Conservation (phyloP, 2,113 vertebrate species). For the Lophotis ruficrista region DNA sequence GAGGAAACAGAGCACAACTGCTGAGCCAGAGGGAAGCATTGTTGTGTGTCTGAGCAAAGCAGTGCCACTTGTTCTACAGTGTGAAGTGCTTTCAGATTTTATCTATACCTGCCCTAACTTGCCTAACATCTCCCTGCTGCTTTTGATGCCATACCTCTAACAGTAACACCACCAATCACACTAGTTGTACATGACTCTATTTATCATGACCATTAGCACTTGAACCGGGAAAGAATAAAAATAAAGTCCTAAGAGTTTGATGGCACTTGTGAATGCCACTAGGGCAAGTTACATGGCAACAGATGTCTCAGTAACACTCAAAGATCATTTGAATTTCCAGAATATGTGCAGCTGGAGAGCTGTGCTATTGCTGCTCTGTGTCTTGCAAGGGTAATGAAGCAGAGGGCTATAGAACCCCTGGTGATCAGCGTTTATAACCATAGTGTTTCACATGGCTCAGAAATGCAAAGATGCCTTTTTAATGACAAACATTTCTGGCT, state of each 20-base stretch:
- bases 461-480: neutral
- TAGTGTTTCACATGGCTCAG: neutral
- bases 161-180: neutral
- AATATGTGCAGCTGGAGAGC: slow-evolving; percentile 34
- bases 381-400: slow-evolving; percentile 48
- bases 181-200: neutral
- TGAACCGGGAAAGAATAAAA: neutral
- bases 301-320: slow-evolving; percentile 17
- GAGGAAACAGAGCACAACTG: neutral
- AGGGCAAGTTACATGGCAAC: neutral
- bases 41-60: neutral
- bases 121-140: neutral
- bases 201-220: neutral
- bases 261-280: neutral
- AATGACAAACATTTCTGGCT: neutral
- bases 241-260: neutral
- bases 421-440: neutral
- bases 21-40: neutral
- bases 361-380: slow-evolving; percentile 33
- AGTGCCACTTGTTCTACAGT: neutral
- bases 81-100: neutral
- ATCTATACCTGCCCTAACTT: neutral
- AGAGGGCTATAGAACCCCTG: slow-evolving; percentile 17
- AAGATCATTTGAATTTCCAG: slow-evolving; percentile 21
- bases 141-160: neutral